Evolutionary conservation across 2,797 vertebrate species (phyloP), one percentile per base, ranked within the genome.

Genomic region (Fringilla coelebs): DNA sequence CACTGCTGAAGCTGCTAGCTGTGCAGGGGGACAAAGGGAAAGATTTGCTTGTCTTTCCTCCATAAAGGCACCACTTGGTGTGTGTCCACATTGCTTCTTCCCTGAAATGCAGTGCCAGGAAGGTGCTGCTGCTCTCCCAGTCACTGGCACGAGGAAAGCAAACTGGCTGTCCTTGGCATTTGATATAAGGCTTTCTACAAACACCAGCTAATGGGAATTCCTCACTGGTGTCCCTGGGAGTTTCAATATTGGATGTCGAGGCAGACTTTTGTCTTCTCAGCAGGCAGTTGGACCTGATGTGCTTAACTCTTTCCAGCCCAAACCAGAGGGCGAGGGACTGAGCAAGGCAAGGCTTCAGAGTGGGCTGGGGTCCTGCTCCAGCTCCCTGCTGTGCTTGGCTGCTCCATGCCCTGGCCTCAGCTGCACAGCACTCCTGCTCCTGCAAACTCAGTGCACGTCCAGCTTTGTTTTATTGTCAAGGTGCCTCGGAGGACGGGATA

Each of bases 151-250:
- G 2, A 84, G 88, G 80, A 86, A 76, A 93, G 93, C 41, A 92
- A 95, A 94, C 91, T 17, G 57, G 29, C 73, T 7, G 15, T 60
- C 52, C 75, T 88, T 66, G 13, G 28, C 74, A 38, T 63, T 94
- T 94, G 90, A 94, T 88, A 25, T 68, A 91, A 94, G 57, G 93
- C 90, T 89, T 94, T 95, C 90, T 80, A 90, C 95, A 95, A 96
- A 95, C 92, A 95, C 91, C 92, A 94, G 93, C 93, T 96, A 96
- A 96, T 96, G 88, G 90, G 94, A 96, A 96, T 96, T 96, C 96
- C 86, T 96, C 90, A 90, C 74, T 45, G 85, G 95, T 96, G 95
- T 96, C 96, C 95, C 95, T 89, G 86, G 96, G 93, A 96, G 95
- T 93, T 91, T 86, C 94, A 94, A 95, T 96, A 96, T 90, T 96